A percentile compares a stretch with the other conserved stretches of the same genome.
These are phyloP conservation scores for Dione vanillae DNA, from an alignment of 2,888 invertebrate genomes.

Conservation along the genomic window DNA sequence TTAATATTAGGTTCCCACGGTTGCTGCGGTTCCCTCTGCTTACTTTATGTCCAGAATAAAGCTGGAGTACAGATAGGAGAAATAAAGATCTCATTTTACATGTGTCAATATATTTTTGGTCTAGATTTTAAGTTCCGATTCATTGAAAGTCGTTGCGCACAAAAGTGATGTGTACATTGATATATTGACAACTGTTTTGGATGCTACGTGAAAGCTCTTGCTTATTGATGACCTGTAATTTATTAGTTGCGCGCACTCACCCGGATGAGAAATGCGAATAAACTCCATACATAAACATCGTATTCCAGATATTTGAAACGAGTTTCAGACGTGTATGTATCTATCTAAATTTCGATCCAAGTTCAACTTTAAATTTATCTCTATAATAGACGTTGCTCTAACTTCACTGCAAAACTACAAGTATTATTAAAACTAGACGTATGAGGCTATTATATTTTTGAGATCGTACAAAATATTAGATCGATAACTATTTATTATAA, in stretches of 20 bases:
- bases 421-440: not conserved
- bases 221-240: slow-evolving; percentile 76
- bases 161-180: slow-evolving; percentile 56
- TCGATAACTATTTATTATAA: not conserved
- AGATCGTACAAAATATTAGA: not conserved
- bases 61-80: not conserved
- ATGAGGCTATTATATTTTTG: not conserved
- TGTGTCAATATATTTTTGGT: not conserved
- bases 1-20: too few relatives aligned
- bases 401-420: not conserved
- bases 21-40: too few relatives aligned
- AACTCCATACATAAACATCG: slow-evolving; percentile 44
- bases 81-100: not conserved
- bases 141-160: slow-evolving; percentile 40
- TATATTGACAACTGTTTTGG: slow-evolving; percentile 61
- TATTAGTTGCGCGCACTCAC: slow-evolving; percentile 65
- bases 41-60: too few relatives aligned
- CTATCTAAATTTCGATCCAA: slow-evolving; percentile 8
- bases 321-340: slow-evolving; percentile 22
- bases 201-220: slow-evolving; percentile 61
- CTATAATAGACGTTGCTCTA: slow-evolving; percentile 1
- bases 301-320: slow-evolving; percentile 39
- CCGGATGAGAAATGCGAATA: slow-evolving; percentile 47
- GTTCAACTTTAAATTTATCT: slow-evolving; percentile 11
- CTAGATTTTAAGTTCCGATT: slow-evolving; percentile 23